Evolutionary conservation across 2,888 invertebrate species (phyloP), one percentile per base, ranked within the genome.

Genomic region (Xanthorhoe designata): DNA sequence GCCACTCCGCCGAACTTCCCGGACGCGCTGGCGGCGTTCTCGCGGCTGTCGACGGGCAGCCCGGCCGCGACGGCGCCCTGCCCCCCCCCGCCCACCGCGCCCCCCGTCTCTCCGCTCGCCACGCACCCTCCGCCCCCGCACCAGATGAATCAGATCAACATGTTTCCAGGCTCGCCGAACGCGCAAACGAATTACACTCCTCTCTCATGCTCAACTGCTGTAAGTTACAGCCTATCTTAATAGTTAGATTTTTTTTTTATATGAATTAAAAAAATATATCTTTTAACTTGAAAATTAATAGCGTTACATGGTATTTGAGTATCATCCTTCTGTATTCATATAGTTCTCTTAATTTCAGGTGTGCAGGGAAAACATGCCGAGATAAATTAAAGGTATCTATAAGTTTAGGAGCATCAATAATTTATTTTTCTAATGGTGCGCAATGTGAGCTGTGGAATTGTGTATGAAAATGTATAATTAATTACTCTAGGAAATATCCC

Each of bases 1-100:
- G 98, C 98, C 58, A 98, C 98, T 55, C 98, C 98, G 54, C 98
- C 98, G 38, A 98, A 98, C 90, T 98, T 98, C 85, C 98, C 98
- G 3, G 98, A 98, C 84, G 96, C 98, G 29, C 92, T 98, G 71
- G 94, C 97, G 71, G 98, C 98, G 61, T 97, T 98, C 87, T 97
- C 98, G 10, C 97, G 98, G 84, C 94, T 98, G 94, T 97, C 97
- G 24, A 97, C 95, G 56, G 89, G 95, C 67, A 91, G 94, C 75
- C 94, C 94, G 1, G 88, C 24, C 2, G 24, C 72, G 85, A 85
- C 66, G 88, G 88, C n/a, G 50, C 38, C 57, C 68, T 86, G 85
- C 70, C 81, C 86, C 70, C 80, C 82, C 71, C 78, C 78, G 68
- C 79, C 78, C 60, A 83, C 82, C 65, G 82, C 87, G 68, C 91